Evolutionary conservation across 2,888 invertebrate genomes (phyloP).

Genomic region (Lasioglossum zephyrum): DNA sequence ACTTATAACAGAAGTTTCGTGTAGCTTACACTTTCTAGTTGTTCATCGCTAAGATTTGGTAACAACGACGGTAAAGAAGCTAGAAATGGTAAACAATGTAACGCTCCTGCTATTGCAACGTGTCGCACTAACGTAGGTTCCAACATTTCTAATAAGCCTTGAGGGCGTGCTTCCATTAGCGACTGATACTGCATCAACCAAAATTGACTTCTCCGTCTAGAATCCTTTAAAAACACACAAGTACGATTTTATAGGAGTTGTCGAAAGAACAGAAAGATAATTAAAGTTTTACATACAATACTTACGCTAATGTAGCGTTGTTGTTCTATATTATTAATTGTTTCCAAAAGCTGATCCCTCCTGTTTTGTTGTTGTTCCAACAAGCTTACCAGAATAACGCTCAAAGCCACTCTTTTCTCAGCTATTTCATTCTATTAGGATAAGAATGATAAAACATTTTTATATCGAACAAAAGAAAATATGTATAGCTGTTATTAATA

Average conservation of each 20-base stretch:
- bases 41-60: conserved; percentile 85
- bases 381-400: conserved; percentile 88
- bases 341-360: conserved; percentile 88
- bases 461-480: conserved; percentile 2
- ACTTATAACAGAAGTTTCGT: neutral
- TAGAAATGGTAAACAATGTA: conserved; percentile 91
- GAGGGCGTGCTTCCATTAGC: conserved; percentile 91
- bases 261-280: neutral
- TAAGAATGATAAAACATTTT: conserved; percentile 35
- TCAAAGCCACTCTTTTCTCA: conserved; percentile 89
- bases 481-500: conserved; percentile 8
- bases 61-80: conserved; percentile 85
- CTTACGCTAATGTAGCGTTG: conserved; percentile 80
- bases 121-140: conserved; percentile 89
- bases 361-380: conserved; percentile 89
- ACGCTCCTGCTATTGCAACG: conserved; percentile 89
- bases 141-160: conserved; percentile 87
- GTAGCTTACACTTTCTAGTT: conserved; percentile 85
- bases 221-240: conserved; percentile 38
- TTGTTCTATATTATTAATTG: conserved; percentile 90
- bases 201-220: conserved; percentile 84
- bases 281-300: conserved; percentile 55
- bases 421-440: conserved; percentile 87
- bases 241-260: conserved; percentile 7
- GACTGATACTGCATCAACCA: conserved; percentile 94